Evolutionary conservation across 2,888 invertebrate species (phyloP), one percentile per base, ranked within the genome.

Genomic region (Phengaris alcon): DNA sequence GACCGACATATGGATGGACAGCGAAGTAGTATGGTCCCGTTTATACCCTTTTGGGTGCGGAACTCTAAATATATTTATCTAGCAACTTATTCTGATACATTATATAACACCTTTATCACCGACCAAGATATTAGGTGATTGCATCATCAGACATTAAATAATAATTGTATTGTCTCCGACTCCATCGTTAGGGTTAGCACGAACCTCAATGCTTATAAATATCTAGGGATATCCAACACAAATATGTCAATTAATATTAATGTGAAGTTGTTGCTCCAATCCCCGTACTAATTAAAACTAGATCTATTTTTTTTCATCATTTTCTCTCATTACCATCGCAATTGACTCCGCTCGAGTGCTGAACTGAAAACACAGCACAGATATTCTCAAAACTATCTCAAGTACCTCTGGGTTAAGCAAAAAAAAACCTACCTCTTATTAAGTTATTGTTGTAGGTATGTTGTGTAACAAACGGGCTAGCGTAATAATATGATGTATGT

Each of bases 291-390:
- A 64, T 64, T 64, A 44, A 44, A 44, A 44, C 64, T 64, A 44
- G 64, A 6, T 13, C 12, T 5, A 12, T 35, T 6, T 64, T 64
- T 64, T 87, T 89, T 83, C 89, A 86, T 89, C 87, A 88, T 90
- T 89, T 90, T 88, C 90, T 89, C 89, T 90, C 88, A 90, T 90
- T 90, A 90, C 85, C 85, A 83, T 84, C 88, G 89, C 91, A 90
- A 90, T 90, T 82, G 88, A 90, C 81, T 82, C 85, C 88, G 90
- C 87, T 88, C 81, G 85, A 89, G 85, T 84, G 82, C 86, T 84
- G 85, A 81, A 84, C 80, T 35, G 35, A 35, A 35, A 35, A 35
- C 35, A 35, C 81, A 83, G 82, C 82, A 81, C 82, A 82, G 85
- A 84, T 82, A 84, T 84, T 86, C 83, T 82, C 79, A 82, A 82